Percentiles rank a stretch among this genome's conserved stretches.
Conservation (phyloP, 2,888 invertebrate genomes). For the Melikaiella ostensackeni region DNA sequence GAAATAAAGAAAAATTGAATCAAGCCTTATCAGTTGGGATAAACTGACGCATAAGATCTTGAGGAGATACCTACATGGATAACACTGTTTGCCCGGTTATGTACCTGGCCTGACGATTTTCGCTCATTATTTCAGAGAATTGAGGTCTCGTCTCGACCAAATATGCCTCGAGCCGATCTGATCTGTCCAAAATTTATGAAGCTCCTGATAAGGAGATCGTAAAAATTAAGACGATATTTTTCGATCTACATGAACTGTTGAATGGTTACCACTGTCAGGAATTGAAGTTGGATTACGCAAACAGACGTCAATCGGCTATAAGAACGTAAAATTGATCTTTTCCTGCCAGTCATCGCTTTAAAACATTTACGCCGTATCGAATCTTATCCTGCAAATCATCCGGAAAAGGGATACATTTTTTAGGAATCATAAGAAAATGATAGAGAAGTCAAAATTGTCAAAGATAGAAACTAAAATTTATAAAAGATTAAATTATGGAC, state of each 20-base stretch:
- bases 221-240: conserved; percentile 29
- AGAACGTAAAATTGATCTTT: conserved; percentile 69
- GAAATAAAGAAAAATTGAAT: conserved; percentile 13
- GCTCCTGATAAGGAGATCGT: conserved; percentile 30
- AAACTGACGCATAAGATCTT: conserved; percentile 27
- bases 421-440: background rate
- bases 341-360: conserved; percentile 60
- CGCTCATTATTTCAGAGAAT: background rate
- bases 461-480: no score
- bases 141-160: conserved; percentile 4
- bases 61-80: background rate
- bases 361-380: conserved; percentile 33
- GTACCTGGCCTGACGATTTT: conserved; percentile 35
- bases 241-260: conserved; percentile 4
- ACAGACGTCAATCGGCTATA: conserved; percentile 65
- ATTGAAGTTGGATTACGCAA: conserved; percentile 64
- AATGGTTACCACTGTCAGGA: conserved; percentile 12
- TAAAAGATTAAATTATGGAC: background rate
- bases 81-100: conserved; percentile 31
- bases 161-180: conserved; percentile 4
- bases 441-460: background rate
- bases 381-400: background rate
- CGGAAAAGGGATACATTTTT: no score
- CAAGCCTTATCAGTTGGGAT: conserved; percentile 12
- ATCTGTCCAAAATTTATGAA: conserved; percentile 38